Evolutionary conservation across 37 sponge, comb jelly and placozoan genomes (phyloP).

Genomic region (Aplysina aerophoba): DNA sequence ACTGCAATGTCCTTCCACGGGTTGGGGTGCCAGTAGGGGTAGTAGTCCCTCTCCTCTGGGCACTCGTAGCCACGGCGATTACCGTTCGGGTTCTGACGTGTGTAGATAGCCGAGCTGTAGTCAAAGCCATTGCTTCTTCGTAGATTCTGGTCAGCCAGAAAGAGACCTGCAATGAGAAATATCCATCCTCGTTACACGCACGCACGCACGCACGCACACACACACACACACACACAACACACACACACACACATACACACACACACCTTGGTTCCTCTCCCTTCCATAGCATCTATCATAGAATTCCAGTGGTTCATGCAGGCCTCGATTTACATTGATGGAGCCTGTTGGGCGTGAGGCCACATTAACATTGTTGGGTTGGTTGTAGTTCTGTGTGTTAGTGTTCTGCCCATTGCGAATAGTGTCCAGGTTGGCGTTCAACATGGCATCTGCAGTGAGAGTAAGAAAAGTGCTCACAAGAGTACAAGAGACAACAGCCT

Average conservation of each 20-base stretch:
- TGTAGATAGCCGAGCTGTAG: conserved; percentile 77
- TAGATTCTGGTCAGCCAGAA: conserved; percentile 96
- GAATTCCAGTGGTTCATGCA: conserved; percentile 87
- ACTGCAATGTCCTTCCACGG: conserved; percentile 97
- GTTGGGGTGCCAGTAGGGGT: conserved; percentile 99
- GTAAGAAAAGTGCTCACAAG: neutral
- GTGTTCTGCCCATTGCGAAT: conserved; percentile 86
- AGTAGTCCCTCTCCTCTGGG: conserved; percentile 99
- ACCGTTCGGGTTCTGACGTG: conserved; percentile 96
- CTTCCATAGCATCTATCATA: conserved; percentile 92
- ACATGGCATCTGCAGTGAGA: neutral
- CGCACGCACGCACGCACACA: neutral
- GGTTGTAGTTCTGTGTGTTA: conserved; percentile 68
- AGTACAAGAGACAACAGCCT: neutral
- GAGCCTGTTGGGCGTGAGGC: conserved; percentile 26
- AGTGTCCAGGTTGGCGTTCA: neutral
- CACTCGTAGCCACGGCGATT: conserved; percentile 98
- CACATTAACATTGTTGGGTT: conserved; percentile 28
- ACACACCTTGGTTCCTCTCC: conserved; percentile 72
- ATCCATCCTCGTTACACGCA: too few species aligned
- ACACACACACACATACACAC: conserved; percentile 20
- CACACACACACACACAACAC: conserved; percentile 38
- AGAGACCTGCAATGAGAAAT: conserved; percentile 75
- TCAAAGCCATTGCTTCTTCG: conserved; percentile 58
- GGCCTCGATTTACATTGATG: conserved; percentile 64